A percentile compares a stretch with the other conserved stretches of the same genome.
These are phyloP conservation scores for Mus musculus DNA, from an alignment of 2,113 vertebrate species.

Conservation along the genomic window GRCm39 chr5:86206501-86207000, in stretches of 20 bases:
- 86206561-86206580: constrained; percentile 52
- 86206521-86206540: constrained; percentile 16
- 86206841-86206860: neutral
- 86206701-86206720: neutral
- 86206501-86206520: neutral
- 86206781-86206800: neutral
- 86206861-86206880: neutral
- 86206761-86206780: neutral
- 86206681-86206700: neutral
- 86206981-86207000: neutral
- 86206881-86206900: neutral
- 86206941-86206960: neutral
- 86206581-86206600: neutral
- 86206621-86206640: neutral
- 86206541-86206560: constrained; percentile 8
- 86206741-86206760: neutral
- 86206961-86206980: neutral
- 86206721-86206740: neutral
- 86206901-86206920: neutral
- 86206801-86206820: neutral
- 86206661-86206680: neutral
- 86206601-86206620: constrained; percentile 18
- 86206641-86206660: neutral
- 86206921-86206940: neutral
- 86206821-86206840: neutral